Percentiles rank a stretch among this genome's conserved stretches.
phyloP scores from a whole-genome alignment of 2,797 vertebrate species.

The Paedocypris micromegethes region DNA sequence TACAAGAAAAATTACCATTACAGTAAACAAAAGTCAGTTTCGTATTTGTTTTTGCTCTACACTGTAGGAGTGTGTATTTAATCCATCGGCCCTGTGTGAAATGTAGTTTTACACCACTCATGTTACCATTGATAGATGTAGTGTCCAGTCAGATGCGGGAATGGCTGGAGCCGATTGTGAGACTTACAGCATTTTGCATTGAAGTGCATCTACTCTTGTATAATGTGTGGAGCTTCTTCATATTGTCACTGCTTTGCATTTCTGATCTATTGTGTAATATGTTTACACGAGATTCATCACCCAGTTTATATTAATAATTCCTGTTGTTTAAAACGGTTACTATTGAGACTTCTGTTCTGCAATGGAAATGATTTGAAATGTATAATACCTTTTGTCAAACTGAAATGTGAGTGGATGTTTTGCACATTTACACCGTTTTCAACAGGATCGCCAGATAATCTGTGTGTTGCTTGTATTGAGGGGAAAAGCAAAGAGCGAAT shows the following conservation, averaged over 20 bases:
- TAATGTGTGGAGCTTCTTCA: constrained; percentile 13
- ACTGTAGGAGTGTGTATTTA: constrained; percentile 43
- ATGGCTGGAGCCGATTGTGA: constrained; percentile 35
- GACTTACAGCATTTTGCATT: constrained; percentile 22
- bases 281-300: background rate
- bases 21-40: constrained; percentile 44
- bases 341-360: no score
- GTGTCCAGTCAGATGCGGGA: constrained; percentile 41
- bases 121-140: constrained; percentile 44
- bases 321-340: background rate
- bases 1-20: constrained; percentile 22
- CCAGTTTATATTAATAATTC: background rate
- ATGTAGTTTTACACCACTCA: constrained; percentile 42
- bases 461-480: constrained; percentile 40
- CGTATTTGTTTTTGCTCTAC: constrained; percentile 55
- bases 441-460: constrained; percentile 13
- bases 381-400: constrained; percentile 20
- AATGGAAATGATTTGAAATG: no score
- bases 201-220: background rate
- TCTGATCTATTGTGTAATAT: constrained; percentile 1
- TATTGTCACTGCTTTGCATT: background rate
- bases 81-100: constrained; percentile 36
- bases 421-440: constrained; percentile 26
- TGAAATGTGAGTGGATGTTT: constrained; percentile 37
- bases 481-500: background rate